Evolutionary conservation across 2,888 invertebrate species (phyloP).

Genomic region (Drosophila peninsularis): DNA sequence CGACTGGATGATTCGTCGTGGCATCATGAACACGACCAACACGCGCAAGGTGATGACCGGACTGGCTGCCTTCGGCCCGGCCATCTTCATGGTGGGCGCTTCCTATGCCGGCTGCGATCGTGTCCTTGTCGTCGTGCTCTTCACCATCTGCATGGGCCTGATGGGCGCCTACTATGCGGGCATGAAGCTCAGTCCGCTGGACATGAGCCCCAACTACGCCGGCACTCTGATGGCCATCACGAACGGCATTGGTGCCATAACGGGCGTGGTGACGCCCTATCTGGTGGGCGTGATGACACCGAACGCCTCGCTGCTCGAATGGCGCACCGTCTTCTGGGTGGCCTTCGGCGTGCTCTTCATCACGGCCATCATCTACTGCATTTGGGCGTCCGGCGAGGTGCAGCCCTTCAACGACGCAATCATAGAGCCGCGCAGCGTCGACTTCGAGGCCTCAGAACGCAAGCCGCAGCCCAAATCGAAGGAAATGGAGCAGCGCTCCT

Average conservation of each 20-base stretch:
- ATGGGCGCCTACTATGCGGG: slow-evolving; percentile 90
- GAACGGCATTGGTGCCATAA: slow-evolving; percentile 89
- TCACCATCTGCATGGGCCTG: slow-evolving; percentile 89
- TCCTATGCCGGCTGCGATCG: slow-evolving; percentile 89
- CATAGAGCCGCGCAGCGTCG: slow-evolving; percentile 48
- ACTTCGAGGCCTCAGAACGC: slow-evolving; percentile 65
- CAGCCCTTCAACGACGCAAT: slow-evolving; percentile 89
- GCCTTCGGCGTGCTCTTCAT: slow-evolving; percentile 88
- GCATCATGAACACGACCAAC: slow-evolving; percentile 85
- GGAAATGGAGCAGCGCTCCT: slow-evolving; percentile 60
- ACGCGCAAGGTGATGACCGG: slow-evolving; percentile 87
- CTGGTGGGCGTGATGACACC: slow-evolving; percentile 88
- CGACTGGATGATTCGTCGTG: slow-evolving; percentile 88
- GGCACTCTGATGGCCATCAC: slow-evolving; percentile 89
- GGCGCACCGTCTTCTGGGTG: slow-evolving; percentile 93
- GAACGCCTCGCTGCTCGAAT: slow-evolving; percentile 88
- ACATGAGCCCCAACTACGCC: slow-evolving; percentile 88
- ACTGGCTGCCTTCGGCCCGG: slow-evolving; percentile 89
- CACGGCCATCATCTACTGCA: slow-evolving; percentile 89
- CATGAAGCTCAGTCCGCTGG: slow-evolving; percentile 89
- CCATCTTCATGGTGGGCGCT: slow-evolving; percentile 88
- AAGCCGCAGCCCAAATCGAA: slow-evolving; percentile 48
- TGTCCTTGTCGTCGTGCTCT: slow-evolving; percentile 87
- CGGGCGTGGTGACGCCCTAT: slow-evolving; percentile 89
- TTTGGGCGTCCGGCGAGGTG: slow-evolving; percentile 90